Evolutionary conservation across 2,888 invertebrate species (phyloP).

Genomic region (Pycnomerus fuliginosus): DNA sequence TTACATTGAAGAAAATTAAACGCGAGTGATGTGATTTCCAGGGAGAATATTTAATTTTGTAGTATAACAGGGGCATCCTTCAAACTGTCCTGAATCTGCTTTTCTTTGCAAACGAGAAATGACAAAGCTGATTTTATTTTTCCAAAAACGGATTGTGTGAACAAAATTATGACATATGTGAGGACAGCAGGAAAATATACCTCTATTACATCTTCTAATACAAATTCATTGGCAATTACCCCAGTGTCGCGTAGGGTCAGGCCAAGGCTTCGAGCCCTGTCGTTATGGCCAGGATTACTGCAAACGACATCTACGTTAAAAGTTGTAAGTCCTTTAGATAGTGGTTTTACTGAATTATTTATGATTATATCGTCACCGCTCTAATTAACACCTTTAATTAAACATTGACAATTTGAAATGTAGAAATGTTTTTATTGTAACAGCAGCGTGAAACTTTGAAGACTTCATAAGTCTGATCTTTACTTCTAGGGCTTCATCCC

Average conservation of each 20-base stretch:
- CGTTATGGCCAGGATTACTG: conserved; percentile 41
- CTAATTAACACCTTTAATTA: no score
- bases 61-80: no score
- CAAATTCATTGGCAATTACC: conserved; percentile 42
- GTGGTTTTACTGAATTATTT: conserved; percentile 37
- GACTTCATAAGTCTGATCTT: no score
- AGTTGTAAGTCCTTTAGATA: conserved; percentile 31
- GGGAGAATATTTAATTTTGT: conserved; percentile 6
- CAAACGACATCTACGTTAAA: conserved; percentile 39
- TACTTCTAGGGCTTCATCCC: no score
- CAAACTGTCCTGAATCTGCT: not conserved
- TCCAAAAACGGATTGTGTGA: no score
- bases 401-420: no score
- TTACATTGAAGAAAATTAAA: conserved; percentile 26
- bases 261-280: conserved; percentile 25
- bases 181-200: conserved; percentile 9
- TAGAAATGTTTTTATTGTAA: no score
- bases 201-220: conserved; percentile 34
- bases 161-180: conserved; percentile 10
- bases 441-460: no score
- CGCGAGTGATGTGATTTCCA: conserved; percentile 20
- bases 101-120: no score
- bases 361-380: no score
- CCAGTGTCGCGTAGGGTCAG: conserved; percentile 25
- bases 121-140: no score